Evolutionary conservation across 1,140 invertebrate genomes (phyloP), one percentile per base, ranked within the genome.

Genomic region (Drosophila kohkoa): DNA sequence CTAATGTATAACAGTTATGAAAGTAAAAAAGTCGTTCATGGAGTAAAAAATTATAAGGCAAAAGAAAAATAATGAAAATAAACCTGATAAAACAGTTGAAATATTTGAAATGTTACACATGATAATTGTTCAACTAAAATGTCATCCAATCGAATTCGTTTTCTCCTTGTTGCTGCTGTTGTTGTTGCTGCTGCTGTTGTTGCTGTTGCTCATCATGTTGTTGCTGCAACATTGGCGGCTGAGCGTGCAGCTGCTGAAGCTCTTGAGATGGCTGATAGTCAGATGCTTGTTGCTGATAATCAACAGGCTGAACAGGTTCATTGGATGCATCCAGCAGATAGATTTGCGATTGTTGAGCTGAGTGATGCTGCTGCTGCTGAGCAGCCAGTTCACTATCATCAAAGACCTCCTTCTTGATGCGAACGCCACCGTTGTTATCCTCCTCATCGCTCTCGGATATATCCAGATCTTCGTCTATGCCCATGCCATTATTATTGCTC

Each of bases 371-470:
- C 0, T 77, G 65, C 0, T 75, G 72, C 28, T 65, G 55, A 0
- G 5, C 8, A 49, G 32, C 45, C 28, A 72, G 32, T 1, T 85
- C 83, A 5, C 48, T 20, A 13, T 91, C 81, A 58, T 91, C 83
- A 0, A 92, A 79, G 2, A 86, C 45, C 51, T 92, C 90, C 20
- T 77, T 82, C 41, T 92, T 92, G 3, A 92, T 83, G 4, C 81
- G 79, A 20, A 90, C 67, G 0, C 74, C 64, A 1, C 71, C 75
- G 15, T 89, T 78, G 25, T 89, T 76, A 20, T 93, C 92, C 73
- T 96, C 96, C 49, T 96, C 95, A n/a, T 96, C 96, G 49, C 96
- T 96, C 70, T 97, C 96, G 10, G 96, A 97, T 28, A 97, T 95
- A 54, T 95, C 95, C 43, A 97, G 93, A 93, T 97, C 96, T 48